Evolutionary conservation across 2,113 vertebrate species (phyloP).

Genomic region (Paralichthys olivaceus): DNA sequence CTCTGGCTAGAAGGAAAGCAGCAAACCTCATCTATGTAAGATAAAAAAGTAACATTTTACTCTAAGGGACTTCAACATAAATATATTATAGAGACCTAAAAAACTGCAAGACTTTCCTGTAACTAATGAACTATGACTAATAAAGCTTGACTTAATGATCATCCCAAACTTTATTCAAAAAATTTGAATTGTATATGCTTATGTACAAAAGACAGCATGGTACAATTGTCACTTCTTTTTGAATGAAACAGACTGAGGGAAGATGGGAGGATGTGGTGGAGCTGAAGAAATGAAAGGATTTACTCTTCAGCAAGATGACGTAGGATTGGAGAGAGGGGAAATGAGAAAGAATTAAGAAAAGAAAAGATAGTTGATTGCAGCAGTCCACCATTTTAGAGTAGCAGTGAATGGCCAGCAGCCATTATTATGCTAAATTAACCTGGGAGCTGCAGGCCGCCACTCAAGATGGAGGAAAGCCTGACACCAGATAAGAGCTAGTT

Average conservation of each 20-base stretch:
- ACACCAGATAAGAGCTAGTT: conserved; percentile 78
- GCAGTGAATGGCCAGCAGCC: conserved; percentile 73
- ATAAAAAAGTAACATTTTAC: neutral
- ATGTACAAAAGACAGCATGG: neutral
- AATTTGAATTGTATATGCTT: neutral
- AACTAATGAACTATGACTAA: neutral
- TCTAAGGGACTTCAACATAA: no score
- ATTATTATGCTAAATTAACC: conserved; percentile 84
- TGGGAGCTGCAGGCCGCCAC: conserved; percentile 73
- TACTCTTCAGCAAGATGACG: conserved; percentile 49
- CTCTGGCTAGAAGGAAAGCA: neutral
- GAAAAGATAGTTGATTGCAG: conserved; percentile 62
- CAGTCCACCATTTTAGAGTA: conserved; percentile 78
- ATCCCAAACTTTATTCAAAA: conserved; percentile 6
- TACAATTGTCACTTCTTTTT: neutral
- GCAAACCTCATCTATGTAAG: neutral
- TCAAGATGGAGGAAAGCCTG: conserved; percentile 80
- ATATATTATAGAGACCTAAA: neutral
- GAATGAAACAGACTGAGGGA: conserved; percentile 19
- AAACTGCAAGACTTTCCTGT: neutral
- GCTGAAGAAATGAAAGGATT: conserved; percentile 50
- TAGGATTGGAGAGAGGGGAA: conserved; percentile 39
- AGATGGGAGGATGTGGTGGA: conserved; percentile 1
- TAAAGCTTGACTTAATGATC: neutral
- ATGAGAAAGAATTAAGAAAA: conserved; percentile 24